phyloP scores from a whole-genome alignment of 2,888 invertebrate species.

The Lymantria monacha region DNA sequence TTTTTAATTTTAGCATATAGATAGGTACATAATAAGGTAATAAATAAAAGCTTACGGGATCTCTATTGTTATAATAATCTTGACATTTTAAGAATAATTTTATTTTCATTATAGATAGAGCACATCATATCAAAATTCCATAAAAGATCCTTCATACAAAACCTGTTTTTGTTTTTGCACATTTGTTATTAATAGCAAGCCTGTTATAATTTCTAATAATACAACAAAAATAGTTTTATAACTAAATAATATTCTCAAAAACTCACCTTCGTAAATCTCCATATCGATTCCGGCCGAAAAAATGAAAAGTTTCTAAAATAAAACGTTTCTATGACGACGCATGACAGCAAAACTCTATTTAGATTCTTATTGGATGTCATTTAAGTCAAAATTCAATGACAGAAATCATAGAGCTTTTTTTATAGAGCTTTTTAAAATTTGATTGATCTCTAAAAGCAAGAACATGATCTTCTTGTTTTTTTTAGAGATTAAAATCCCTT shows the following conservation, averaged over 20 bases:
- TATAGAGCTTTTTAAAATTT: too few relatives aligned
- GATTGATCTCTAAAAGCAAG: not conserved
- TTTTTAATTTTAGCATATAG: too few relatives aligned
- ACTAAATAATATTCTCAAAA: slow-evolving; percentile 30
- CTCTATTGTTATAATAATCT: too few relatives aligned
- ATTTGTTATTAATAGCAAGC: slow-evolving; percentile 27
- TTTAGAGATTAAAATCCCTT: too few relatives aligned
- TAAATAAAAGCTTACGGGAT: too few relatives aligned
- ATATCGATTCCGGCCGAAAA: slow-evolving; percentile 73
- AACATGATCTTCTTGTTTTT: too few relatives aligned
- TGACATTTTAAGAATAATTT: not conserved
- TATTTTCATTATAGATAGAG: not conserved
- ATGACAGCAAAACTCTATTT: slow-evolving; percentile 72
- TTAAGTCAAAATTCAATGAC: slow-evolving; percentile 28
- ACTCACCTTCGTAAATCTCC: slow-evolving; percentile 75
- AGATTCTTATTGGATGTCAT: slow-evolving; percentile 44
- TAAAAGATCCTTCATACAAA: slow-evolving; percentile 24
- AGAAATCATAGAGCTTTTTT: slow-evolving; percentile 21
- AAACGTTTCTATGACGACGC: slow-evolving; percentile 80
- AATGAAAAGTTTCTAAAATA: slow-evolving; percentile 71
- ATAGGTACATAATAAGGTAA: too few relatives aligned
- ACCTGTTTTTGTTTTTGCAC: slow-evolving; percentile 36
- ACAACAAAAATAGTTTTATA: slow-evolving; percentile 4
- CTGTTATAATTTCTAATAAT: not conserved
- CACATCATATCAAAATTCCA: slow-evolving; percentile 7